Base-by-base conservation (phyloP, 1,140 invertebrate genomes). In the Euwallacea fornicatus region DNA sequence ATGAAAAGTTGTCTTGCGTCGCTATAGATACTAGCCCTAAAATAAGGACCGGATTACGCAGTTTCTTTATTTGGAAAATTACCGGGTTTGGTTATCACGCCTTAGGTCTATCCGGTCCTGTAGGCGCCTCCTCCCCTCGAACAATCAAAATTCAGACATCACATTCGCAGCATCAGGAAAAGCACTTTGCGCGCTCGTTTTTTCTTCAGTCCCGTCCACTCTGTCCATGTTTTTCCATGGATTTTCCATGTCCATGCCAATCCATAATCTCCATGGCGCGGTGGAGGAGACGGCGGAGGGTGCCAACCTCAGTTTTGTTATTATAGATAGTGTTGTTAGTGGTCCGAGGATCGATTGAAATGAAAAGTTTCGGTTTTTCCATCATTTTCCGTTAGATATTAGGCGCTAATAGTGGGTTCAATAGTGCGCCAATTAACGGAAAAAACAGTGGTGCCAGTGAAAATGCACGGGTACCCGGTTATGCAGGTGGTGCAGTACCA, bases 401-500 rank as follows among this genome's bases (percentile, higher is more conserved):
- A 33, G 21, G 21, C 21, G 21, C 21, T 33, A 33, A 33, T 33
- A 33, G 13, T 15, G 21, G 9, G 0, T 55, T 6, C 9, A 8
- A 55, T 55, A 7, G 8, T n/a, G 13, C 2, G 53, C 7, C 13
- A 58, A 58, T 15, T 13, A 41, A 58, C 9, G 55, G 13, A n/a
- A 41, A 58, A 58, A 15, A 50, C 46, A 50, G 13, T 58, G 55
- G 16, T 15, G 16, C n/a, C 21, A 67, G 42, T 64, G n/a, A 74
- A 74, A 74, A 86, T 86, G 85, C 85, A 86, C 74, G 85, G 84
- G 42, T 85, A 85, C 83, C 85, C 85, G 55, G 84, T 86, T 69
- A 86, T 86, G 85, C 85, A 86, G 77, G 84, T 86, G 72, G 84
- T 86, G 62, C 84, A 86, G 71, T 86, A 85, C 75, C 85, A 85